These are phyloP conservation scores for Proisotoma minuta DNA, from an alignment of 2,888 invertebrate species.

Conservation along the genomic window DNA sequence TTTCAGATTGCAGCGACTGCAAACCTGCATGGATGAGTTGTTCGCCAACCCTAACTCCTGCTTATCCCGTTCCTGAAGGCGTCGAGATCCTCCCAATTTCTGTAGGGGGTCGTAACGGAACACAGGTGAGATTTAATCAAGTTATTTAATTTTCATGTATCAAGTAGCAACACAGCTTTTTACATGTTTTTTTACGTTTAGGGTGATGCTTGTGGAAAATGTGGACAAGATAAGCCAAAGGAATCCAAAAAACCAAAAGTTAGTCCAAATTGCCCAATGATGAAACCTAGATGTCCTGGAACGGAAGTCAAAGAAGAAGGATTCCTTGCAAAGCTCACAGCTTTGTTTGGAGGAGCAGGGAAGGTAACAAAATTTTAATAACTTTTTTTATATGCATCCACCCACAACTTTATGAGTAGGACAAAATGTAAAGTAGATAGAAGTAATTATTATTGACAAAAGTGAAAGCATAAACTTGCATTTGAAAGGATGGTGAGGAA, in stretches of 20 bases:
- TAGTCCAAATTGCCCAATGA: slow-evolving; percentile 30
- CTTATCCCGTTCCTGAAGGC: slow-evolving; percentile 31
- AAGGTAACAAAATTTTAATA: not conserved
- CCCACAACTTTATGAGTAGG: no score
- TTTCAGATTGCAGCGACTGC: slow-evolving; percentile 18
- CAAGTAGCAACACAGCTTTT: no score
- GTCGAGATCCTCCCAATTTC: slow-evolving; percentile 36
- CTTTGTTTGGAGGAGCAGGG: slow-evolving; percentile 24
- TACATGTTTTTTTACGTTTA: not conserved
- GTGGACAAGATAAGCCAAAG: slow-evolving; percentile 15
- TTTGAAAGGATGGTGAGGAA: not conserved
- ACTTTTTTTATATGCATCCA: no score
- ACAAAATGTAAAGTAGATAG: no score
- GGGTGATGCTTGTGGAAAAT: slow-evolving; percentile 8
- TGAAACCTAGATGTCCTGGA: slow-evolving; percentile 19
- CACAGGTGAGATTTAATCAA: no score
- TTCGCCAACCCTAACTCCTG: slow-evolving; percentile 17
- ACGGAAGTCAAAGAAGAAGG: slow-evolving; percentile 2
- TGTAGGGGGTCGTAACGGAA: slow-evolving; percentile 32
- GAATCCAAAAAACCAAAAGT: slow-evolving; percentile 27
- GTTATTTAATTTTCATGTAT: no score
- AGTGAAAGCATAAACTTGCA: no score
- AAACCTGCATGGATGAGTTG: slow-evolving; percentile 33
- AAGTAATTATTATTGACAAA: no score
- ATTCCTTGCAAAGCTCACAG: slow-evolving; percentile 18